phyloP scores from a whole-genome alignment of 2,888 invertebrate species.

The Gonocerus acuteangulatus region DNA sequence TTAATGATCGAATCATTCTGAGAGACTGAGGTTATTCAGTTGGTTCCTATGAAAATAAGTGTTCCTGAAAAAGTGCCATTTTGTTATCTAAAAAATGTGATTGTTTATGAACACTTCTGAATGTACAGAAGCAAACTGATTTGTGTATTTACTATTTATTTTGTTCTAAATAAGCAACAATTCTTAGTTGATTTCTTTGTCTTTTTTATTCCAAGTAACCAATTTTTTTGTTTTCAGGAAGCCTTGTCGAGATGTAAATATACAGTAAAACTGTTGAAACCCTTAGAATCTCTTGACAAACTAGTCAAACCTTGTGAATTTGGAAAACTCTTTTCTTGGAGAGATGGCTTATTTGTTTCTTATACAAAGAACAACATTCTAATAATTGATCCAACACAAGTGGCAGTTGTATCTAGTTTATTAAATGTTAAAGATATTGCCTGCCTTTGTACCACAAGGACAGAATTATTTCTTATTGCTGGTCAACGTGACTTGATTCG shows the following conservation, averaged over 20 bases:
- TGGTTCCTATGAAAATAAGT: too few relatives aligned
- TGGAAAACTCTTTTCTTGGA: constrained; percentile 57
- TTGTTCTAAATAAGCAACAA: too few relatives aligned
- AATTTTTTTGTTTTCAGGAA: constrained; percentile 41
- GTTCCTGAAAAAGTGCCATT: too few relatives aligned
- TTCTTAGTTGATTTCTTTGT: too few relatives aligned
- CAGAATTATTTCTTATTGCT: constrained; percentile 69
- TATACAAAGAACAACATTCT: constrained; percentile 63
- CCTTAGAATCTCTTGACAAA: constrained; percentile 46
- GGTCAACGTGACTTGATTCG: constrained; percentile 69
- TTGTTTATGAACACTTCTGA: too few relatives aligned
- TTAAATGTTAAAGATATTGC: constrained; percentile 26
- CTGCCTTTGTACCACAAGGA: constrained; percentile 37
- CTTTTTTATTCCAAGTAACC: too few relatives aligned
- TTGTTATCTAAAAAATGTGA: too few relatives aligned
- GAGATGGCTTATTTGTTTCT: constrained; percentile 64
- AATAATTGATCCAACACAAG: constrained; percentile 62
- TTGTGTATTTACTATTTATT: too few relatives aligned
- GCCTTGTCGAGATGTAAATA: constrained; percentile 36
- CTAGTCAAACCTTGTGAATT: constrained; percentile 47
- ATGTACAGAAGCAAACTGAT: too few relatives aligned
- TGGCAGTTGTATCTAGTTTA: constrained; percentile 46
- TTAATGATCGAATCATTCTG: too few relatives aligned
- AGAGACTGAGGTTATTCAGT: too few relatives aligned
- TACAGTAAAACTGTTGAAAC: constrained; percentile 27